A percentile compares a stretch with the other conserved stretches of the same genome.
phyloP scores from a whole-genome alignment of 2,797 vertebrate species.

The Acipenser oxyrinchus region DNA sequence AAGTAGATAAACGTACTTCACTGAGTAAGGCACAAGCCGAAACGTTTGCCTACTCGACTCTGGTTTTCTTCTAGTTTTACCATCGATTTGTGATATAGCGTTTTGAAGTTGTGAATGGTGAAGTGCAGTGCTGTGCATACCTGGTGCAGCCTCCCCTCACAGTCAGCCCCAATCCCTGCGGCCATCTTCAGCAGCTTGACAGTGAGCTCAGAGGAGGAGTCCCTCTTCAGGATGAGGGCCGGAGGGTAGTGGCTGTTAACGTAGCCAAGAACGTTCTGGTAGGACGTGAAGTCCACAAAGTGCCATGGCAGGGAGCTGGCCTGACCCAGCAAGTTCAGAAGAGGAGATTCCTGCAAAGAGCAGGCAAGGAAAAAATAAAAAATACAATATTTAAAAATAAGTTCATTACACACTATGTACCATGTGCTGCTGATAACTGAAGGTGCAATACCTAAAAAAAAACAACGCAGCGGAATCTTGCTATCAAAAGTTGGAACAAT shows the following conservation, averaged over 20 bases:
- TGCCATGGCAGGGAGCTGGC: slow-evolving; percentile 86
- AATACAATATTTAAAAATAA: slow-evolving; percentile 4
- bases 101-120: no score
- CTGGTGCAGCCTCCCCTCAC: slow-evolving; percentile 60
- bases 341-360: slow-evolving; percentile 70
- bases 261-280: slow-evolving; percentile 78
- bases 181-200: slow-evolving; percentile 77
- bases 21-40: no score
- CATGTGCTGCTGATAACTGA: neutral
- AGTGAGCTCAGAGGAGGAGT: slow-evolving; percentile 66
- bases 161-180: slow-evolving; percentile 70
- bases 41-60: no score
- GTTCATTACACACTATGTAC: neutral
- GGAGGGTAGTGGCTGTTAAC: slow-evolving; percentile 85
- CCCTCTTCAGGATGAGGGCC: slow-evolving; percentile 67
- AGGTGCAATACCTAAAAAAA: no score
- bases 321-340: slow-evolving; percentile 81
- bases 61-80: no score
- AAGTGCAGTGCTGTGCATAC: slow-evolving; percentile 34
- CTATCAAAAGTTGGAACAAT: no score
- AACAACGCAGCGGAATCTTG: no score
- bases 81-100: no score
- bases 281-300: slow-evolving; percentile 76
- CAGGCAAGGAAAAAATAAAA: neutral
- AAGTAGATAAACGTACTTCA: no score